Evolutionary conservation across 2,113 vertebrate species (phyloP).

Genomic region (Brienomyrus brachyistius): DNA sequence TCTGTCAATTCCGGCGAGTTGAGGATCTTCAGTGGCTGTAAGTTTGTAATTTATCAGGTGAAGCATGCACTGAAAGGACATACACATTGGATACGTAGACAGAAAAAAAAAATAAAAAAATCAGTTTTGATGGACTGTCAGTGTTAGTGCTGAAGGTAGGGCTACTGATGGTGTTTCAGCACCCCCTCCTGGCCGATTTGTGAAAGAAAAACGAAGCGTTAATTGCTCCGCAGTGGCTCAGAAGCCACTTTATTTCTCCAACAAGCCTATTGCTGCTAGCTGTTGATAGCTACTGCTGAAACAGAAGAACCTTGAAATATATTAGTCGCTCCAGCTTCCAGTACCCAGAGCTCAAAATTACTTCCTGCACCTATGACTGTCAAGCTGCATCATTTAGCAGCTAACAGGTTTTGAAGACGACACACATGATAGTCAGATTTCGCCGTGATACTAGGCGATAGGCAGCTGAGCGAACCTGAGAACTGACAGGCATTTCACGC

Average conservation of each 20-base stretch:
- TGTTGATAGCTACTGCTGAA: background rate
- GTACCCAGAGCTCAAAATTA: background rate
- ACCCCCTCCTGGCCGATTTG: background rate
- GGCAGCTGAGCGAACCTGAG: background rate
- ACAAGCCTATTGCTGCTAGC: background rate
- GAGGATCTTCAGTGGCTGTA: background rate
- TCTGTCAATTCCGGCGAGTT: background rate
- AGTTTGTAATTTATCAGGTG: background rate
- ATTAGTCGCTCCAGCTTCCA: background rate
- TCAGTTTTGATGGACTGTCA: background rate
- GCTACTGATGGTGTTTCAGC: background rate
- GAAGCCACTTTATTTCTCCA: background rate
- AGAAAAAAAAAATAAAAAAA: background rate
- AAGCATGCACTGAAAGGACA: background rate
- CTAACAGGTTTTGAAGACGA: background rate
- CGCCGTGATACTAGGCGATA: background rate
- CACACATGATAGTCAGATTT: background rate
- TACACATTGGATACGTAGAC: background rate
- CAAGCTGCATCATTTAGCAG: background rate
- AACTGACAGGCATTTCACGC: background rate
- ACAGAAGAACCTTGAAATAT: background rate
- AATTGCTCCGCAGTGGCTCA: background rate
- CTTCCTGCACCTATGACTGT: background rate
- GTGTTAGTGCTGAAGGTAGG: background rate
- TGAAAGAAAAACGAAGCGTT: background rate